phyloP scores from a whole-genome alignment of 2,113 vertebrate genomes.

The Hassar affinis region DNA sequence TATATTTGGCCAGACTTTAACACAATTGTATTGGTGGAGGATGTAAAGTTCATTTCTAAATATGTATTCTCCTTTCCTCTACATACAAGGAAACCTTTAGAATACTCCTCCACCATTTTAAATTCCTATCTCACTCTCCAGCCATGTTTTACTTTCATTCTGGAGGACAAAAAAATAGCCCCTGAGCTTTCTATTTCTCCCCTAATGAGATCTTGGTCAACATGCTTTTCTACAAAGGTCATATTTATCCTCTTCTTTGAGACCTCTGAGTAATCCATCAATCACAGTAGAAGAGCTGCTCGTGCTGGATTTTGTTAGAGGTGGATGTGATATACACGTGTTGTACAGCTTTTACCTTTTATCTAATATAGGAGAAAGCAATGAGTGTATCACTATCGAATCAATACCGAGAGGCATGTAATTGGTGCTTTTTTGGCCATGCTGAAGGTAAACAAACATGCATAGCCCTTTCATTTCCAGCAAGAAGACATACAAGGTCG shows the following conservation, averaged over 20 bases:
- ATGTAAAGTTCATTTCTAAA: not conserved
- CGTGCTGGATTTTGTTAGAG: not conserved
- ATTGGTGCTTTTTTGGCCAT: not conserved
- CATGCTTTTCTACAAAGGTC: slow-evolving; percentile 19
- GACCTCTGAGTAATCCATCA: not conserved
- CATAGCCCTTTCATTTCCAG: not conserved
- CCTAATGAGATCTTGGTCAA: slow-evolving; percentile 1
- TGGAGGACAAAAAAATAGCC: not conserved
- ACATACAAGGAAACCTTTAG: not conserved
- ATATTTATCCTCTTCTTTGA: not conserved
- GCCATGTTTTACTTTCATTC: slow-evolving; percentile 10
- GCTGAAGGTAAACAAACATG: not conserved
- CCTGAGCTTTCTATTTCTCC: slow-evolving; percentile 11
- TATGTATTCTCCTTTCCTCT: not conserved
- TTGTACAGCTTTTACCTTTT: not conserved
- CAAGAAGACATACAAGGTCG: not conserved
- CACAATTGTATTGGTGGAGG: not conserved
- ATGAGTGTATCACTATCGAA: slow-evolving; percentile 5
- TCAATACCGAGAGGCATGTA: not conserved
- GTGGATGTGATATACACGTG: not conserved
- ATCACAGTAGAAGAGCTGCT: not conserved
- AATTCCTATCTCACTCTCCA: no score
- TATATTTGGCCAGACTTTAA: not conserved
- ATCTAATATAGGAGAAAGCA: not conserved
- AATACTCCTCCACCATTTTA: no score